These are phyloP conservation scores for Halichoerus grypus DNA, from an alignment of 2,113 vertebrate genomes.

Conservation along the genomic window DNA sequence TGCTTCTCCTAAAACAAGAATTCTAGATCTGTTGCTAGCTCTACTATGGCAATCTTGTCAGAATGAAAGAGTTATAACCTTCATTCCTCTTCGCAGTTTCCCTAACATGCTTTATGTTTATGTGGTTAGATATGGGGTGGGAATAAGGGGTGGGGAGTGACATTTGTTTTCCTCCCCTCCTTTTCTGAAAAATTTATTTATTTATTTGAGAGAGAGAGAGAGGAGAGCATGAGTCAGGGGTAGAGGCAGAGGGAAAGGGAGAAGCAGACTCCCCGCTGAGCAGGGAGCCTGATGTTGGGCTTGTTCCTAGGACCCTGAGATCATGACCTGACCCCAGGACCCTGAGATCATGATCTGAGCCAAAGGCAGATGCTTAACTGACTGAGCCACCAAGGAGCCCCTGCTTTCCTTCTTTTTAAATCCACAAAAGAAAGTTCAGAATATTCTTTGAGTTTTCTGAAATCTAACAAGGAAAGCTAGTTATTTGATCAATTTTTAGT, in stretches of 20 bases:
- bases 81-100: background rate
- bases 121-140: background rate
- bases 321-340: too few relatives aligned
- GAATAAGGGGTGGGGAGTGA: background rate
- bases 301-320: too few relatives aligned
- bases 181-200: background rate
- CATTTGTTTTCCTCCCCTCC: background rate
- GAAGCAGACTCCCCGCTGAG: too few relatives aligned
- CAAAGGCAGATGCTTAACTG: too few relatives aligned
- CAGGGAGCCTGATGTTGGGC: too few relatives aligned
- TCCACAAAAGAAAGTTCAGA: background rate
- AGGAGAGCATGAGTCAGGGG: too few relatives aligned
- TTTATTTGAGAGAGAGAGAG: background rate
- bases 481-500: background rate
- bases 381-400: too few relatives aligned
- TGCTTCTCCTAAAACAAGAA: background rate
- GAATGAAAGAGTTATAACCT: background rate
- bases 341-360: too few relatives aligned
- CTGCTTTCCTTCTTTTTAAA: background rate
- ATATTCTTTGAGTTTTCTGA: background rate
- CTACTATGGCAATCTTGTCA: background rate
- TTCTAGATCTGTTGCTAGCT: background rate
- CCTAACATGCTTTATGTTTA: background rate
- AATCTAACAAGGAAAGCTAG: background rate
- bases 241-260: too few relatives aligned